Evolutionary conservation across 2,113 vertebrate genomes (phyloP).

Genomic region (Pleuronectes platessa): DNA sequence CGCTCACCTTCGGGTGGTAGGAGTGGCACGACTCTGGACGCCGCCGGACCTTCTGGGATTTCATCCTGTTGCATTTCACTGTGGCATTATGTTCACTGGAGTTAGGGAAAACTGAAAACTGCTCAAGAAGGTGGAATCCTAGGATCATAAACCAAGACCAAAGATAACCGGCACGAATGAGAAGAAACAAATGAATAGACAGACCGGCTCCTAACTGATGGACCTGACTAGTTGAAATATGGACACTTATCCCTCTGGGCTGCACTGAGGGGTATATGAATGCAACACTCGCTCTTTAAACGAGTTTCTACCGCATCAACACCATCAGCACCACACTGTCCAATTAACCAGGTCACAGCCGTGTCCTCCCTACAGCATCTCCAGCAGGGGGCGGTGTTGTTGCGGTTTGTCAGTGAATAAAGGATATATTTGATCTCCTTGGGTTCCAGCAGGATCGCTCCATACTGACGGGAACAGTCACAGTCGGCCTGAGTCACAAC

Average conservation of each 20-base stretch:
- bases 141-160: no score
- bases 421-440: constrained; percentile 99
- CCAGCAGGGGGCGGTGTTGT: background rate
- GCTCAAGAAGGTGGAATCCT: background rate
- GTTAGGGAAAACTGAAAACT: constrained; percentile 78
- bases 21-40: constrained; percentile 91
- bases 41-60: constrained; percentile 92
- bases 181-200: no score
- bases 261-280: background rate
- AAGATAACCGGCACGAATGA: no score
- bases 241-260: no score
- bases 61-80: constrained; percentile 94
- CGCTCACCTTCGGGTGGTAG: constrained; percentile 86
- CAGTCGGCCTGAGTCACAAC: constrained; percentile 88
- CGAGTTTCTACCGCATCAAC: background rate
- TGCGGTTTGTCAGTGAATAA: background rate
- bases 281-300: background rate
- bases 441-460: constrained; percentile 82
- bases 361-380: background rate
- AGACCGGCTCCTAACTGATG: no score
- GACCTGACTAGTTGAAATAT: background rate
- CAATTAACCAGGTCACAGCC: background rate
- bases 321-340: background rate
- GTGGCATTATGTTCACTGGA: constrained; percentile 90
- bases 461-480: constrained; percentile 88